A percentile compares a stretch with the other conserved stretches of the same genome.
These are phyloP conservation scores for Ectemnius cavifrons DNA, from an alignment of 2,888 invertebrate species.

Conservation along the genomic window DNA sequence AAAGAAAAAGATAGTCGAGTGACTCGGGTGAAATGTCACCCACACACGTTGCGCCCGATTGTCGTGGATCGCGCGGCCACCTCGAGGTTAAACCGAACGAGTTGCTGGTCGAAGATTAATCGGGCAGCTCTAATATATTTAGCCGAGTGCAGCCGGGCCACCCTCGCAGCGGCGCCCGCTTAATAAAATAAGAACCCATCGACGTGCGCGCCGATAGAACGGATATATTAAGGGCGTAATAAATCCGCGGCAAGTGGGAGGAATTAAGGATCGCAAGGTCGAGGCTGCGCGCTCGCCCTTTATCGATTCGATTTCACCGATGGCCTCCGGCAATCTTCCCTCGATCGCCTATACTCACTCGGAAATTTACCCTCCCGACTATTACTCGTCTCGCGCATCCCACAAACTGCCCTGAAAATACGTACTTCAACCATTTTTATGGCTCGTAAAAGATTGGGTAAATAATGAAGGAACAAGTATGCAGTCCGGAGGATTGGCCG, in stretches of 20 bases:
- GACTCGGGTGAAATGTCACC: slow-evolving; percentile 14
- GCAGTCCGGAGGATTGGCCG: not conserved
- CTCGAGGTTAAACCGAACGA: slow-evolving; percentile 7
- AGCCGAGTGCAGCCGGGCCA: slow-evolving; percentile 21
- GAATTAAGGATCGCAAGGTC: slow-evolving; percentile 11
- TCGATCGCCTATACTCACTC: too few relatives aligned
- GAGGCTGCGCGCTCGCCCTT: not conserved
- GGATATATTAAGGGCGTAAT: slow-evolving; percentile 13
- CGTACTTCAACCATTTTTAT: not conserved
- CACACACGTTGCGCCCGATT: slow-evolving; percentile 16
- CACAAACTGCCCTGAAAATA: not conserved
- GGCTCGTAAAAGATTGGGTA: not conserved
- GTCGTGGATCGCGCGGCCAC: too few relatives aligned
- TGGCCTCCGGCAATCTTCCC: too few relatives aligned
- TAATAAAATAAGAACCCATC: slow-evolving; percentile 19
- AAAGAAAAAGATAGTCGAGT: slow-evolving; percentile 12
- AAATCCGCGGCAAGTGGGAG: slow-evolving; percentile 9
- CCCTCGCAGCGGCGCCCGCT: not conserved
- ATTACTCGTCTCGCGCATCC: too few relatives aligned
- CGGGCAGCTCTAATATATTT: slow-evolving; percentile 33
- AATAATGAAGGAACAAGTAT: not conserved
- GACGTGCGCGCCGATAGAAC: not conserved
- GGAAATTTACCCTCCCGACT: too few relatives aligned
- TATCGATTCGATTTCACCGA: not conserved
- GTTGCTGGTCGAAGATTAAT: slow-evolving; percentile 41